phyloP scores from a whole-genome alignment of 2,888 invertebrate species.

The Nemoura dubitans region DNA sequence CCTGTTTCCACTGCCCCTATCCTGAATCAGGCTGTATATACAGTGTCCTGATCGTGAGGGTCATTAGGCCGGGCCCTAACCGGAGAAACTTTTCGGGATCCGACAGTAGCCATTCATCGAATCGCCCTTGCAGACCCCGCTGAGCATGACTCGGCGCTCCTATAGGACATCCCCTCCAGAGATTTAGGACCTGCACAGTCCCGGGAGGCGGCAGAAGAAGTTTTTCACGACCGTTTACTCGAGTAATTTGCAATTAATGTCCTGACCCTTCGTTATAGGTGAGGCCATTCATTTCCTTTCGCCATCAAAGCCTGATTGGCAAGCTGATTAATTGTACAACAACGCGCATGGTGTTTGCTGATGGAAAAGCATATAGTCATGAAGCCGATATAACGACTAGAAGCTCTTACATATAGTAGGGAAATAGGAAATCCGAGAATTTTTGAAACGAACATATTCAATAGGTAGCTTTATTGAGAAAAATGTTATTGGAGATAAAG shows the following conservation, averaged over 20 bases:
- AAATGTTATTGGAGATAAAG: neutral
- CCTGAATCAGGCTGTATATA: neutral
- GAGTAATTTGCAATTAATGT: constrained; percentile 5
- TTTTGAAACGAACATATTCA: neutral
- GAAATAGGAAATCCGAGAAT: neutral
- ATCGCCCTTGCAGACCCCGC: constrained; percentile 1
- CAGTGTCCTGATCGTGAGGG: constrained; percentile 34
- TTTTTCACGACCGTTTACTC: constrained; percentile 9
- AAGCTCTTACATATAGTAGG: neutral
- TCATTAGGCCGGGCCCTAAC: constrained; percentile 36
- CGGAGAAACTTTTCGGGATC: neutral
- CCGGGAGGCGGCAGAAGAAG: neutral
- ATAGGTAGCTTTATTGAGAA: neutral
- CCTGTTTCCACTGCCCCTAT: constrained; percentile 20
- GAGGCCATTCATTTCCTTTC: neutral
- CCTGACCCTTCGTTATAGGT: neutral
- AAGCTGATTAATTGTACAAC: neutral
- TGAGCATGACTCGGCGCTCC: neutral
- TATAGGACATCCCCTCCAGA: constrained; percentile 13
- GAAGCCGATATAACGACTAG: neutral
- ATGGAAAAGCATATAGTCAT: neutral
- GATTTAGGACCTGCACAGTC: constrained; percentile 22
- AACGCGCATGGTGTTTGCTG: neutral
- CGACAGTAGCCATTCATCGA: constrained; percentile 10
- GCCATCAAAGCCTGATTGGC: neutral